Evolutionary conservation across 2,113 vertebrate species (phyloP).

Genomic region (Charadrius vociferus): DNA sequence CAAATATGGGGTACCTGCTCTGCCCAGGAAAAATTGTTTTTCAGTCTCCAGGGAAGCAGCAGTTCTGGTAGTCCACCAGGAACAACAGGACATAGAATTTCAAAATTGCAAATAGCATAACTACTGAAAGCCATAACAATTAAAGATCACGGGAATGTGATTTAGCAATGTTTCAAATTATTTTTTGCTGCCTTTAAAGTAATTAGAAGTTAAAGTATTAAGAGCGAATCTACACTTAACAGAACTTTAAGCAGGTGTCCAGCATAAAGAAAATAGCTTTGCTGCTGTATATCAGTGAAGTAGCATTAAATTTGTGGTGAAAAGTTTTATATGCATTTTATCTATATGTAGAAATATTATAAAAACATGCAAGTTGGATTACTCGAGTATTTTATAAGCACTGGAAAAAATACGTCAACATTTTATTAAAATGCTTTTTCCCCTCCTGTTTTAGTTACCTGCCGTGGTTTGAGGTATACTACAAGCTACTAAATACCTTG

Average conservation of each 20-base stretch:
- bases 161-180: not conserved
- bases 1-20: not conserved
- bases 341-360: not conserved
- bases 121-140: not conserved
- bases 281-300: not conserved
- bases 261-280: not conserved
- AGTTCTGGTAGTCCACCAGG: not conserved
- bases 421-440: not conserved
- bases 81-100: not conserved
- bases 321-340: not conserved
- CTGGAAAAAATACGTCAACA: not conserved
- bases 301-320: not conserved
- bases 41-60: not conserved
- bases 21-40: not conserved
- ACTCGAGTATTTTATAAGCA: not conserved
- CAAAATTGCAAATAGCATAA: not conserved
- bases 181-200: not conserved
- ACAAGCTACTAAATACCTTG: conserved; percentile 96
- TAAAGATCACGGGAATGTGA: not conserved
- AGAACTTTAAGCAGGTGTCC: not conserved
- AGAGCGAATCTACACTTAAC: not conserved
- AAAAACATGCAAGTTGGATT: not conserved
- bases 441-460: conserved; percentile 84
- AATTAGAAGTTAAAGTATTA: not conserved
- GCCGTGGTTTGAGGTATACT: conserved; percentile 98